Evolutionary conservation across 2,113 vertebrate genomes (phyloP).

Genomic region (Epinephelus moara): DNA sequence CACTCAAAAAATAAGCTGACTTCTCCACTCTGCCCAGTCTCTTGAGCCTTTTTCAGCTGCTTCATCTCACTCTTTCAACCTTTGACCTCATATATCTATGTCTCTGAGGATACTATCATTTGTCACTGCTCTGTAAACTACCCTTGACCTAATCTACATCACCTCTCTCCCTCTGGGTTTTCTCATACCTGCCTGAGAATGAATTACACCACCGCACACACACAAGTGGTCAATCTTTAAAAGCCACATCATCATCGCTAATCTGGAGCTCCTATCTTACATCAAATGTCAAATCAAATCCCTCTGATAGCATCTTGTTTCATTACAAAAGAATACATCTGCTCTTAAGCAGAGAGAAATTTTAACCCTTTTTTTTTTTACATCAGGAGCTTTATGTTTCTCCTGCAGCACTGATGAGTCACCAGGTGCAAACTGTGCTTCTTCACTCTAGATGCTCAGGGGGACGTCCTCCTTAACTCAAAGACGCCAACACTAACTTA

Average conservation of each 20-base stretch:
- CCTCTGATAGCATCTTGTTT: background rate
- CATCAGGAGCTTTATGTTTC: background rate
- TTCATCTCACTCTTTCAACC: slow-evolving; percentile 42
- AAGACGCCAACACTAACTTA: background rate
- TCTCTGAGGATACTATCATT: slow-evolving; percentile 51
- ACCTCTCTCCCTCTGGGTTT: slow-evolving; percentile 16
- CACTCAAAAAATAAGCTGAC: slow-evolving; percentile 19
- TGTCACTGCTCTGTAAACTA: slow-evolving; percentile 19
- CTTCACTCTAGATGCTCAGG: background rate
- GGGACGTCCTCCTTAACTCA: background rate
- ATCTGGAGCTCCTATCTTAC: background rate
- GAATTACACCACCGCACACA: background rate
- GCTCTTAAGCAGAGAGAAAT: background rate
- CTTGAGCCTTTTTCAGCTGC: slow-evolving; percentile 22
- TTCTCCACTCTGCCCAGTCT: slow-evolving; percentile 22
- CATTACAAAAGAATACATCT: background rate
- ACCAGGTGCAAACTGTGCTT: background rate
- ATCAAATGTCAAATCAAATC: slow-evolving; percentile 16
- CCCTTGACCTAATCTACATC: slow-evolving; percentile 21
- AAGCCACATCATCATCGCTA: background rate
- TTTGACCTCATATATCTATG: slow-evolving; percentile 32
- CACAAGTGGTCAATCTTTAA: background rate
- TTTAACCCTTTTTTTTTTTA: background rate
- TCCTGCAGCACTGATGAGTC: background rate
- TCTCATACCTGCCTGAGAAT: slow-evolving; percentile 1